Base-by-base conservation (phyloP, 2,888 invertebrate species). In the Nowickia ferox region DNA sequence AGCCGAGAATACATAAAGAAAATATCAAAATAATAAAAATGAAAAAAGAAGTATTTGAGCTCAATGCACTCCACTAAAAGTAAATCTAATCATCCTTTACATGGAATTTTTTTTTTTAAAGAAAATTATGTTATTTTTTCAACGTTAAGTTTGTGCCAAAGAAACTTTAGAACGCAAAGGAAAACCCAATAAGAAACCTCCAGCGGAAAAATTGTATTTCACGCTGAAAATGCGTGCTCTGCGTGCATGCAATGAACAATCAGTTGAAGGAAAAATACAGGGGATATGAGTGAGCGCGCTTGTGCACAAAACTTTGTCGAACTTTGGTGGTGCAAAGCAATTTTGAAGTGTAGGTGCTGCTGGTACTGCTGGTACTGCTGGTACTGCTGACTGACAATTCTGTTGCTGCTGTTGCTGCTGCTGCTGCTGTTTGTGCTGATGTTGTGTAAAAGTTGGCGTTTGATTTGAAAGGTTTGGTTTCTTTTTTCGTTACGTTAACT, bases 141-240 rank as follows among this genome's bases (percentile, higher is more conserved):
- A 55, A 44, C 1, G 17, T 17, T 51, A 44, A 59, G 46, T 48
- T 44, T 42, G n/a, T 42, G 42, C 42, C 42, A 55, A 65, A n/a
- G 17, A 66, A 46, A 55, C 42, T 55, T 69, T 40, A 22, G 6
- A 9, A 30, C 9, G 15, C 8, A 38, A 55, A 51, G 48, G 9
- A 17, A 44, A 61, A 48, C 13, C 17, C 22, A 17, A n/a, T 10
- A n/a, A 65, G 22, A 63, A 30, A 90, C 90, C 91, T 90, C 87
- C 87, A 88, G 90, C 89, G 90, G 61, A 90, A 91, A 91, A 91
- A 91, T 91, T 90, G 90, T 90, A 91, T 91, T 91, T 91, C 91
- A 91, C 91, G 91, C 91, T 91, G 89, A 89, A 91, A 91, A 91
- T 91, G 91, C 91, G 91, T 91, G 91, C 90, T 91, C 91, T 91